Base-by-base conservation (phyloP, 30 jellyfish, hydroid and myxozoan genomes). In the Pelagia noctiluca region DNA sequence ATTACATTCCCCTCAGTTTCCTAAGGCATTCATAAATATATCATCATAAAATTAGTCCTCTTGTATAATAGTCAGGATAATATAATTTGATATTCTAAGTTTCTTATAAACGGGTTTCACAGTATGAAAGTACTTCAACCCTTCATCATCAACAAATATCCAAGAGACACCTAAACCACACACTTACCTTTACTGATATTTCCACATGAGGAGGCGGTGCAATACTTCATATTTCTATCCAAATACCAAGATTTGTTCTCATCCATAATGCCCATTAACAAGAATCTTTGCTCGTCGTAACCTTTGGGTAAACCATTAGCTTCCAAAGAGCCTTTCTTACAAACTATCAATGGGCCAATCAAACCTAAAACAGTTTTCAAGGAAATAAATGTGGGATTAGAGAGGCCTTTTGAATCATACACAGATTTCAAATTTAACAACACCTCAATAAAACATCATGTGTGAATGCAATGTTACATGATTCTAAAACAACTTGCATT, bases 221-320 rank as follows among this genome's bases (percentile, higher is more conserved):
- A 84, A 25, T 71, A 84, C 3, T 60, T 34, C 95, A 84, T 84
- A 70, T 73, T 84, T 64, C 24, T 54, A n/a, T 84, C 85, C 71
- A 84, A 67, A 25, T 42, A 70, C 95, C 95, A 84, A 34, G 95
- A 84, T 35, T 84, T 48, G 49, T 84, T 84, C 53, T 84, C 95
- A 50, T 84, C 95, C 77, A 84, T 84, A 0, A 73, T 78, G 21
- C 88, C 88, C 73, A 63, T 42, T 13, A 84, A 61, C 10, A 84
- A 2, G 63, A 53, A 84, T 62, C 63, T 72, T 71, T 84, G 84
- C 0, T 74, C 88, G 19, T 74, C 84, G 52, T 84, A 84, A 2
- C 88, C 88, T 16, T 60, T 49, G 11, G 95, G 95, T 0, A 84
- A 21, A 19, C 88, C 88, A 62, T 60, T 50, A 0, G 87, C 74